Base-by-base conservation (phyloP, 2,888 invertebrate species). In the Xestia ashworthii region DNA sequence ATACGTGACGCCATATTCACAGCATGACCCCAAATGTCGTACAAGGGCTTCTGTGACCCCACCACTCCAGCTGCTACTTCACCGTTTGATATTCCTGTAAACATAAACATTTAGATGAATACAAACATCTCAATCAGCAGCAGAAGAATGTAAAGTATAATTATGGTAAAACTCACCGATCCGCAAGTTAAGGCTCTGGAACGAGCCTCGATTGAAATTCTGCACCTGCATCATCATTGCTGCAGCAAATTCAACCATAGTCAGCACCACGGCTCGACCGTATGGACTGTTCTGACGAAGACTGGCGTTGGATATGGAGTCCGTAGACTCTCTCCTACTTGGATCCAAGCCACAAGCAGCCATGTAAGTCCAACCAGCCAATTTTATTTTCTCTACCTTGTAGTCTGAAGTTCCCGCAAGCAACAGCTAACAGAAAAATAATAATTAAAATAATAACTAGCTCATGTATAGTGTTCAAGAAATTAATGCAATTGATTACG, bases 351-450 rank as follows among this genome's bases (percentile, higher is more conserved):
- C 99, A 90, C 99, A 99, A 1, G 99, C 99, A 3, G 99, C 99
- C 99, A 99, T 99, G 90, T 99, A 99, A 0, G 99, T 99, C 97
- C 99, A 99, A 80, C 99, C 99, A 68, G 99, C 99, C 75, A 99
- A 98, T 97, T 99, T 99, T 55, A 99, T 99, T 95, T 99, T 99
- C 94, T 99, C 99, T 14, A 99, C 98, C 89, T 98, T 97, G 78
- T 97, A 95, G 12, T 97, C 97, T 71, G 98, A 96, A 0, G 96
- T 90, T 67, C 97, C 97, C 5, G 96, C 95, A 65, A 98, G 97
- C 8, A 99, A 95, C 76, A 99, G 93, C 97, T 98, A 92, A 81
- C 66, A 80, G 32, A 32, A 48, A 32, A 32, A 32, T 32, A 32
- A 32, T 32, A 32, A 32, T 2, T 32, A 32, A 32, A 32, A 32